Evolutionary conservation across 2,888 invertebrate genomes (phyloP).

Genomic region (Caradrina clavipalpis): DNA sequence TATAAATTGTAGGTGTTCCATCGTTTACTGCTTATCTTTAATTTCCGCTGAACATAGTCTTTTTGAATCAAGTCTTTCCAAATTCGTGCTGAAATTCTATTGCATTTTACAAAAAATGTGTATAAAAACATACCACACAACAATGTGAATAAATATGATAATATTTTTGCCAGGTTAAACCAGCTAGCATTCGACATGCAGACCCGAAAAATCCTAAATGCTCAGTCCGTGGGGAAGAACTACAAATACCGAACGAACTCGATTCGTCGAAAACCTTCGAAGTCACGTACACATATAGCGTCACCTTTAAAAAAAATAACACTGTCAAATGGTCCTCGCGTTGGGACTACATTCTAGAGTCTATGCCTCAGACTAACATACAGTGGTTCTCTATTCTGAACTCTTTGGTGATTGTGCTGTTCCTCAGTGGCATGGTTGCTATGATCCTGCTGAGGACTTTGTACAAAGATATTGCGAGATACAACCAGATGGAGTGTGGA

Average conservation of each 20-base stretch:
- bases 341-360: constrained; percentile 99
- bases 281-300: constrained; percentile 96
- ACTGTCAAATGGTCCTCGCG: constrained; percentile 99
- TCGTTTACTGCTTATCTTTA: neutral
- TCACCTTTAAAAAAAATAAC: constrained; percentile 95
- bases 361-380: constrained; percentile 99
- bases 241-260: constrained; percentile 93
- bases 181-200: constrained; percentile 91
- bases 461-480: constrained; percentile 99
- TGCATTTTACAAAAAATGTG: no score
- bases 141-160: neutral
- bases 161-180: constrained; percentile 80
- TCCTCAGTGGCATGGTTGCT: constrained; percentile 99
- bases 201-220: constrained; percentile 87
- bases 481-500: constrained; percentile 98
- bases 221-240: constrained; percentile 89
- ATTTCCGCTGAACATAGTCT: no score
- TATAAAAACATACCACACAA: no score
- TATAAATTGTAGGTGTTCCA: neutral
- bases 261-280: constrained; percentile 88
- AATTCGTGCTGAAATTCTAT: no score
- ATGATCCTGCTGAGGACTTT: constrained; percentile 99
- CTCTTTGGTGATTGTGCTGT: constrained; percentile 98
- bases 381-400: constrained; percentile 99
- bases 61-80: no score